Percentiles rank a stretch among this genome's conserved stretches.
Evolutionary conservation across 2,888 invertebrate species (phyloP).

Genomic region (Plusia festucae): DNA sequence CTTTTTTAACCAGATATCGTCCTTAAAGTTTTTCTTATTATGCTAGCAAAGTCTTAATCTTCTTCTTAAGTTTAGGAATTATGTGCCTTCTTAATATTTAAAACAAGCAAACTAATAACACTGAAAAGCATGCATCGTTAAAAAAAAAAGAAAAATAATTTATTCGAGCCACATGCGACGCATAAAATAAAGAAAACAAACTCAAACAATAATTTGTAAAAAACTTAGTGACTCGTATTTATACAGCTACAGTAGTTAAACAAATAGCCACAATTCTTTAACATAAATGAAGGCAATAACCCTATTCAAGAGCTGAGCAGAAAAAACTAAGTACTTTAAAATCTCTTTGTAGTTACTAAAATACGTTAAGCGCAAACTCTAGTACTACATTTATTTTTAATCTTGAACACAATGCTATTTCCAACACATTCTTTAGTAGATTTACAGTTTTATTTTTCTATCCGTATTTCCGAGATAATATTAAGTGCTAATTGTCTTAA

Average conservation of each 20-base stretch:
- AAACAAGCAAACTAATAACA: too few species aligned
- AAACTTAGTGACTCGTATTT: too few species aligned
- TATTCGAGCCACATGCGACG: too few species aligned
- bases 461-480: neutral
- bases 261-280: conserved; percentile 4
- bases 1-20: too few species aligned
- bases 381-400: neutral
- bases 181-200: too few species aligned
- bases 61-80: too few species aligned
- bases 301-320: neutral
- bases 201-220: too few species aligned
- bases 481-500: conserved; percentile 12
- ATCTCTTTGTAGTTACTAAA: neutral
- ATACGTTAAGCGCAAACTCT: conserved; percentile 1
- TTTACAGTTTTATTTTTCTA: neutral
- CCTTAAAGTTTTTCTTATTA: too few species aligned
- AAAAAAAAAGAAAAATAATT: too few species aligned
- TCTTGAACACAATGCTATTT: neutral
- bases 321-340: conserved; percentile 1
- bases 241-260: neutral
- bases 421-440: neutral
- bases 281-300: neutral
- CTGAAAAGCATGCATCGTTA: too few species aligned
- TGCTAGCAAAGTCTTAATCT: too few species aligned
- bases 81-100: too few species aligned